Evolutionary conservation across 2,113 vertebrate species (phyloP).

Genomic region (Lichenostomus cassidix): DNA sequence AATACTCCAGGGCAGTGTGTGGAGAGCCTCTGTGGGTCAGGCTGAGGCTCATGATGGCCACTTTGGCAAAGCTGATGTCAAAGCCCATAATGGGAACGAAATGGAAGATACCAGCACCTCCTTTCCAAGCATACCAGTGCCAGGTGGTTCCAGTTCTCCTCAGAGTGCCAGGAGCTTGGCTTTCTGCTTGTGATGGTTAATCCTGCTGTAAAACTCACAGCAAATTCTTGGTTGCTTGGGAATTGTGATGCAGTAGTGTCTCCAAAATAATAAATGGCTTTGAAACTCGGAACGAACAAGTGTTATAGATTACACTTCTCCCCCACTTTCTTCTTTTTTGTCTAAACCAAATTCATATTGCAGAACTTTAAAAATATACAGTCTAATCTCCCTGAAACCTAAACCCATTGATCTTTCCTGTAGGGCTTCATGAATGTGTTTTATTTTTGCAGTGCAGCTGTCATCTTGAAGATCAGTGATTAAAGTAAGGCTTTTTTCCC

Average conservation of each 20-base stretch:
- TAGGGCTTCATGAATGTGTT: constrained; percentile 44
- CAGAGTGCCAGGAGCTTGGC: neutral
- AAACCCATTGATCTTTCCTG: constrained; percentile 55
- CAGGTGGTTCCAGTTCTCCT: neutral
- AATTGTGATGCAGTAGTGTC: constrained; percentile 24
- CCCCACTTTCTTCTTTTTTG: constrained; percentile 41
- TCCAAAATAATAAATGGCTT: constrained; percentile 60
- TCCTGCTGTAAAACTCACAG: constrained; percentile 7
- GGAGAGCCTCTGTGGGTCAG: neutral
- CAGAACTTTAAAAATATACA: constrained; percentile 37
- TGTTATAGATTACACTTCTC: constrained; percentile 43
- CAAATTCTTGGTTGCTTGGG: neutral
- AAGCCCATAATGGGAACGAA: neutral
- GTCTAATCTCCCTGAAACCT: constrained; percentile 57
- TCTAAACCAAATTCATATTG: constrained; percentile 52
- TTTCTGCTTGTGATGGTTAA: constrained; percentile 17
- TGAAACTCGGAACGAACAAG: neutral
- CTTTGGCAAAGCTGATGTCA: neutral
- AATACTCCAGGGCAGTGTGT: neutral
- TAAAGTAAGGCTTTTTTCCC: constrained; percentile 19
- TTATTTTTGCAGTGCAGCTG: constrained; percentile 47
- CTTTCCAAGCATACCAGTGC: neutral
- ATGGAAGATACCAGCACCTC: neutral
- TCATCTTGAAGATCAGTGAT: constrained; percentile 52
- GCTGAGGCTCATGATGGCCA: neutral